Conservation (phyloP, 2,888 invertebrate species). For the Lamellibrachia columna region DNA sequence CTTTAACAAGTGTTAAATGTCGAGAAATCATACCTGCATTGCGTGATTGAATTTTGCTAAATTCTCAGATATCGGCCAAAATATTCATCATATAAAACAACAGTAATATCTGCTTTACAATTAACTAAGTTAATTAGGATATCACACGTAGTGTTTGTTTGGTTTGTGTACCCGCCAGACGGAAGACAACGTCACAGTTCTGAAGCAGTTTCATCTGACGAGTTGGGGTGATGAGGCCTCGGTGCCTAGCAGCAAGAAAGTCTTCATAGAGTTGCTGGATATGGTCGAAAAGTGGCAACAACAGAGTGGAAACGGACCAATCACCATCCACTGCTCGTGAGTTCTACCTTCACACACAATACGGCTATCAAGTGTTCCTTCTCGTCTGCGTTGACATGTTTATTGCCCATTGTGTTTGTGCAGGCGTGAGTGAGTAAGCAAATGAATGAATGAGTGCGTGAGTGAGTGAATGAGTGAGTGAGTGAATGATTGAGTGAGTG, state of each 20-base stretch:
- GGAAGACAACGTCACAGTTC: neutral
- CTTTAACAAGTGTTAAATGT: no score
- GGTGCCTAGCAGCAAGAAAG: neutral
- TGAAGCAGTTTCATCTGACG: neutral
- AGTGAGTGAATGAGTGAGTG: neutral
- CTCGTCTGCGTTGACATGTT: neutral
- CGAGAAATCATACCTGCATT: no score
- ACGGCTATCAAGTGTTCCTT: conserved; percentile 25
- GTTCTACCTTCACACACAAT: no score
- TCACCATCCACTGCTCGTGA: no score
- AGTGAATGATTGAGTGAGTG: no score
- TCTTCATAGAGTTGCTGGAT: conserved; percentile 57
- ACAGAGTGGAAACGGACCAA: no score
- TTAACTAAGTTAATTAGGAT: neutral
- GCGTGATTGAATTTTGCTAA: no score
- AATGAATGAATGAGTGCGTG: neutral
- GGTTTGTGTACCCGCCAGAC: neutral
- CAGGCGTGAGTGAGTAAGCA: neutral
- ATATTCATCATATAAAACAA: no score
- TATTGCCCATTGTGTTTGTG: neutral
- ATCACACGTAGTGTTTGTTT: neutral
- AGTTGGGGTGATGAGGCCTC: neutral
- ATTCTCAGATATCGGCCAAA: no score
- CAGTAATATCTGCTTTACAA: neutral
- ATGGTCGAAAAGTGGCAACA: no score